Percentiles rank a stretch among this genome's conserved stretches.
phyloP scores from a whole-genome alignment of 2,113 vertebrate genomes.

The Piprites chloris region DNA sequence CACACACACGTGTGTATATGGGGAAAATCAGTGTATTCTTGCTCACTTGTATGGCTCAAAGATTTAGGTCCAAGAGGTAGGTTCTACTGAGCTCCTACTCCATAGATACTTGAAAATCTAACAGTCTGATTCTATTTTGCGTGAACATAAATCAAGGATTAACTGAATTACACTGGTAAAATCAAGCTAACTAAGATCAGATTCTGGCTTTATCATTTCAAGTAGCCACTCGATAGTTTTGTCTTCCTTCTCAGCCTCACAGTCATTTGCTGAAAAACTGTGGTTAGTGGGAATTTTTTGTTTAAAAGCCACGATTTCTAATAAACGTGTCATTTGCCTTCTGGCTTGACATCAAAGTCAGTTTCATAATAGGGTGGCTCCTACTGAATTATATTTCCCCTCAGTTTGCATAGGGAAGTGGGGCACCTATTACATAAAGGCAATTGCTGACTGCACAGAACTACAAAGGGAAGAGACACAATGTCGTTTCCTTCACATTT shows the following conservation, averaged over 20 bases:
- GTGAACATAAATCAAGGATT: neutral
- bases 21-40: neutral
- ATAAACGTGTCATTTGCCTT: neutral
- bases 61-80: neutral
- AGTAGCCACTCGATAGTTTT: neutral
- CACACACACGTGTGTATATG: fast-evolving
- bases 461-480: neutral
- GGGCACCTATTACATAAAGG: neutral
- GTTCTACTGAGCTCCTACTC: neutral
- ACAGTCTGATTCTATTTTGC: neutral
- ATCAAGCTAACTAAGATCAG: neutral
- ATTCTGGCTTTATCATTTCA: neutral
- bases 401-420: neutral
- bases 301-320: slow-evolving; percentile 23
- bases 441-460: neutral
- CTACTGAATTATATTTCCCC: neutral
- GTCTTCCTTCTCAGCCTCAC: neutral
- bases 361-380: neutral
- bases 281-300: neutral
- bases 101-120: neutral
- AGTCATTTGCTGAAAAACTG: neutral
- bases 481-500: neutral
- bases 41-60: neutral
- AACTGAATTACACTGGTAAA: neutral
- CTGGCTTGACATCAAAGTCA: slow-evolving; percentile 17